A percentile compares a stretch with the other conserved stretches of the same genome.
Evolutionary conservation across 1,140 invertebrate genomes (phyloP).

Genomic region (Pinna nobilis): DNA sequence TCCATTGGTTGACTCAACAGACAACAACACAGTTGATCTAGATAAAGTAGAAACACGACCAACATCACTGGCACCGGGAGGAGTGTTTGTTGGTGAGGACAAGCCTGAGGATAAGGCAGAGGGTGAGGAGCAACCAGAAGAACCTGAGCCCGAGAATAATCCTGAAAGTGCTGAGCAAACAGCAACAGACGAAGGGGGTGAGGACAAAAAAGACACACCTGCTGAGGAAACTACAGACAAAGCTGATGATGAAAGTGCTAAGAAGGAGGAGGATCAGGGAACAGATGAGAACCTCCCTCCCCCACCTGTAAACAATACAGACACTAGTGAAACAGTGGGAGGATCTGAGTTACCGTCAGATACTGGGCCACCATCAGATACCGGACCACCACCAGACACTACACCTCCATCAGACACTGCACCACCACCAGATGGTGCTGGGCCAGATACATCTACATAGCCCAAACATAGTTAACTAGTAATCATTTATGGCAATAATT

Average conservation of each 20-base stretch:
- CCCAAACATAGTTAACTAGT: not conserved
- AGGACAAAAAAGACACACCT: not conserved
- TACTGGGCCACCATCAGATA: not conserved
- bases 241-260: constrained; percentile 8
- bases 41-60: constrained; percentile 4
- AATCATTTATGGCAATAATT: not conserved
- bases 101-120: not conserved
- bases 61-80: constrained; percentile 22
- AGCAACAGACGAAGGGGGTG: not conserved
- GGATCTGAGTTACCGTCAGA: constrained; percentile 7
- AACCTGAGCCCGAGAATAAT: not conserved
- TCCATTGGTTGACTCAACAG: not conserved
- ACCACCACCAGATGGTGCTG: not conserved
- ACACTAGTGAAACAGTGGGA: not conserved
- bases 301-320: not conserved
- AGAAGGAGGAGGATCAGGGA: not conserved
- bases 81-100: constrained; percentile 16
- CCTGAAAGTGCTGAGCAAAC: not conserved
- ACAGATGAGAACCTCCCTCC: not conserved
- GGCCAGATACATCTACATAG: not conserved
- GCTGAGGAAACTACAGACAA: not conserved
- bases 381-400: not conserved
- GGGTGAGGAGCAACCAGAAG: not conserved
- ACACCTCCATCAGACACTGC: not conserved
- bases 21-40: not conserved